Evolutionary conservation across 2,113 vertebrate species (phyloP), one percentile per base, ranked within the genome.

Genomic region (Corythoichthys haematopterus): DNA sequence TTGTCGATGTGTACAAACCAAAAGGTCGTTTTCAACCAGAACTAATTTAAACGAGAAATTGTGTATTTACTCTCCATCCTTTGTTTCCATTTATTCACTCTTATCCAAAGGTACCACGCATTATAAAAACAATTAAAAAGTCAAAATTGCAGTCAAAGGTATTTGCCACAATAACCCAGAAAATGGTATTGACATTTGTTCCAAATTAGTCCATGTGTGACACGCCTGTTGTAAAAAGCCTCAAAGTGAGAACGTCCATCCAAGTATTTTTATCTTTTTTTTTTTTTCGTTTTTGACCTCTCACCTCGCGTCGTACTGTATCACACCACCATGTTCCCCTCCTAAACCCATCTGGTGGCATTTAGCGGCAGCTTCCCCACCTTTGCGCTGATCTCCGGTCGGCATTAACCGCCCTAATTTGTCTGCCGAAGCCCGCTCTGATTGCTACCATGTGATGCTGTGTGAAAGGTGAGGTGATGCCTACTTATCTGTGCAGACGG

Each of bases 361-460:
- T 87, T 91, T 91, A 91, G 82, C 85, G 78, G 75, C 71, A 82
- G 76, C 81, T 78, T 88, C 80, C 79, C 82, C 76, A 78, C 90
- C 88, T 86, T 84, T 38, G 71, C 69, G 40, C 88, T 82, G 83
- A 87, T 90, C 87, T 87, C 85, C 88, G 81, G 85, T 87, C 79
- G 53, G 84, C 84, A 88, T 87, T 89, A 90, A 88, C 85, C 82
- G 76, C 81, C 77, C 88, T 90, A 90, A 90, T 91, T 91, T 91
- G 88, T 90, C 89, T 88, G 90, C 84, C 80, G 71, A 88, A 86
- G 84, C 82, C 82, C 76, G 71, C 85, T 79, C 82, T 90, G 88
- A 91, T 91, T 90, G 88, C 72, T 88, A 85, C 86, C 89, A 90
- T 86, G 86, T 90, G 89, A 91, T 53, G 75, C 64, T 71, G 70